These are phyloP conservation scores for Enteromius thamalakanensis DNA, from an alignment of 2,797 vertebrate genomes.

Conservation along the genomic window DNA sequence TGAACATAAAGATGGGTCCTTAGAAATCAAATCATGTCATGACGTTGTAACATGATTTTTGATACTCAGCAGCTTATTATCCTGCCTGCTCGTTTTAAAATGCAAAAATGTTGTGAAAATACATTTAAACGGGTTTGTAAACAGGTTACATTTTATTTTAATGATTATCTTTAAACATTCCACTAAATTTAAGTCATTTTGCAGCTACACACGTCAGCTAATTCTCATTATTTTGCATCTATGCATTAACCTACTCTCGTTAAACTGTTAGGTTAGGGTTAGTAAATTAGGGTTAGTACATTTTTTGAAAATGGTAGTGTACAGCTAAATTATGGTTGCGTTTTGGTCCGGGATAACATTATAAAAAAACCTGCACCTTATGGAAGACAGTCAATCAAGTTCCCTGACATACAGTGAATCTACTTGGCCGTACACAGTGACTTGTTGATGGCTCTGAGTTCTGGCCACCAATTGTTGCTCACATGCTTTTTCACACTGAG, in stretches of 20 bases:
- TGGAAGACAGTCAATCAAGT: background rate
- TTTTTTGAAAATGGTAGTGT: background rate
- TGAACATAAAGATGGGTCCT: background rate
- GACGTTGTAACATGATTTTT: background rate
- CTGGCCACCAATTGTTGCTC: background rate
- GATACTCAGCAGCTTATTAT: background rate
- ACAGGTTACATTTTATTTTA: background rate
- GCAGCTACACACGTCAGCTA: background rate
- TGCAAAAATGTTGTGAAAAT: background rate
- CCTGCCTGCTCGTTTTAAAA: background rate
- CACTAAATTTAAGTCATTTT: background rate
- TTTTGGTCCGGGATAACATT: background rate
- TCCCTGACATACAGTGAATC: background rate
- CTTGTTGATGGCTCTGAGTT: slow-evolving; percentile 11
- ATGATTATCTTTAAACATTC: background rate
- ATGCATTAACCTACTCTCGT: background rate
- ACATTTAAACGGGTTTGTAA: background rate
- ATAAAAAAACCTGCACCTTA: background rate
- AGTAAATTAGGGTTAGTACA: background rate
- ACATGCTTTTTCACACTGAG: slow-evolving; percentile 25
- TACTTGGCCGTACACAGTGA: background rate
- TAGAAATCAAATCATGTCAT: background rate
- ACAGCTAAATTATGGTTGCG: background rate
- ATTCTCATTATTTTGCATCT: background rate
- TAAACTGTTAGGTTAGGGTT: background rate